These are phyloP conservation scores for Ivindomyrus marchei DNA, from an alignment of 2,113 vertebrate genomes.

Conservation along the genomic window DNA sequence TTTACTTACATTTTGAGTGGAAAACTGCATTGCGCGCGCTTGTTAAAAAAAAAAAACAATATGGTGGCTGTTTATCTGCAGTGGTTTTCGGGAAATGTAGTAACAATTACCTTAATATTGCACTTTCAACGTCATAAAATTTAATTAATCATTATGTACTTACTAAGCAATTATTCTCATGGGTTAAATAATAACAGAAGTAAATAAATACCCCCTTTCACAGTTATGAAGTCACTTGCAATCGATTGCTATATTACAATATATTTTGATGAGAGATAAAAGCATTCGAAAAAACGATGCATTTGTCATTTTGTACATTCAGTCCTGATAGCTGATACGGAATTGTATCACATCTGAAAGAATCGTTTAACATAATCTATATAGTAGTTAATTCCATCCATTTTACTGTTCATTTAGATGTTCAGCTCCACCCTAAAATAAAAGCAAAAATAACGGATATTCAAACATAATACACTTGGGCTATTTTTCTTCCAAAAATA, in stretches of 20 bases:
- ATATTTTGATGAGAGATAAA: not conserved
- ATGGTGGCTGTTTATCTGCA: constrained; percentile 68
- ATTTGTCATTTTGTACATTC: not conserved
- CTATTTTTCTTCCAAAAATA: not conserved
- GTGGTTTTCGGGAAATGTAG: constrained; percentile 69
- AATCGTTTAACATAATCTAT: not conserved
- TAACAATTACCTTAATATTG: not conserved
- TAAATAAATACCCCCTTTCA: not conserved
- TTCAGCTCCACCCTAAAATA: not conserved
- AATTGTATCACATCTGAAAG: not conserved
- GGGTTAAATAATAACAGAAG: not conserved
- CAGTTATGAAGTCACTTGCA: not conserved
- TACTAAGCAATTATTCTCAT: not conserved
- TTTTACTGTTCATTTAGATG: not conserved
- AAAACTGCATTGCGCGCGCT: not conserved
- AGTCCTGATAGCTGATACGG: not conserved
- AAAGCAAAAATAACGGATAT: not conserved
- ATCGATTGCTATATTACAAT: not conserved
- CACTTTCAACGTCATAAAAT: not conserved
- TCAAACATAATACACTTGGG: not conserved
- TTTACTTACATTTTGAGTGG: constrained; percentile 37
- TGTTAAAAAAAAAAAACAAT: constrained; percentile 47
- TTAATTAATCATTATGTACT: not conserved
- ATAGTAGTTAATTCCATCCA: not conserved
- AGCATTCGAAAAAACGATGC: not conserved